These are phyloP conservation scores for Mirounga angustirostris DNA, from an alignment of 2,113 vertebrate genomes.

Conservation along the genomic window DNA sequence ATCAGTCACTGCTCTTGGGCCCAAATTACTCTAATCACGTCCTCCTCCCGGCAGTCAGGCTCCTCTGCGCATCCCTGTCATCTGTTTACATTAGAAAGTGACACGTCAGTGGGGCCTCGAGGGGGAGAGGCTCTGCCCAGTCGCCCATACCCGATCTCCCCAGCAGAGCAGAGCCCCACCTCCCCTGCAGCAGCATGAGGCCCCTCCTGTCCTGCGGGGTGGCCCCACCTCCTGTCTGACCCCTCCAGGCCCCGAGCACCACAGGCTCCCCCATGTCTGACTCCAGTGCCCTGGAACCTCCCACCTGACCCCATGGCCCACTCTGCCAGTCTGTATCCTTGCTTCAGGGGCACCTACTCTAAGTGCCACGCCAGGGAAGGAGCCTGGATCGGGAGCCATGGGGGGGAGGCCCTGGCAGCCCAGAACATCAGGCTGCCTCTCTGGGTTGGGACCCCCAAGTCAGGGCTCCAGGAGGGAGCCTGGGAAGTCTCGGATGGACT, in stretches of 20 bases:
- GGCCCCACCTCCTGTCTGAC: background rate
- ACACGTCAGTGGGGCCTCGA: background rate
- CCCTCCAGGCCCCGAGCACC: background rate
- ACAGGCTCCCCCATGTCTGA: background rate
- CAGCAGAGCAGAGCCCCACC: background rate
- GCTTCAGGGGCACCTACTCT: background rate
- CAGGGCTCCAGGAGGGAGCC: background rate
- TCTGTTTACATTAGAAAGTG: background rate
- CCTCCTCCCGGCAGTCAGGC: background rate
- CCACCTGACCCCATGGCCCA: background rate
- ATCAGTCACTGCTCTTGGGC: background rate
- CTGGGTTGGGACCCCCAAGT: background rate
- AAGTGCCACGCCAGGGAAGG: background rate
- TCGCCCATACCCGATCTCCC: background rate
- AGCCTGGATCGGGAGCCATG: background rate
- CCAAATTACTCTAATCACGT: background rate
- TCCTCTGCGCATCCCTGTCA: background rate
- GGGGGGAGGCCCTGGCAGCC: background rate
- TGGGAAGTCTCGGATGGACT: background rate
- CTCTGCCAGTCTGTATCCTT: too few relatives aligned
- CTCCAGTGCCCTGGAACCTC: background rate
- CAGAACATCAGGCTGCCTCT: too few relatives aligned
- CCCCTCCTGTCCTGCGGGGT: background rate
- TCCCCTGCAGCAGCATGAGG: background rate
- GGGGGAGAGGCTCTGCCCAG: background rate